These are phyloP conservation scores for Mythimna albipuncta DNA, from an alignment of 2,888 invertebrate species.

Conservation along the genomic window DNA sequence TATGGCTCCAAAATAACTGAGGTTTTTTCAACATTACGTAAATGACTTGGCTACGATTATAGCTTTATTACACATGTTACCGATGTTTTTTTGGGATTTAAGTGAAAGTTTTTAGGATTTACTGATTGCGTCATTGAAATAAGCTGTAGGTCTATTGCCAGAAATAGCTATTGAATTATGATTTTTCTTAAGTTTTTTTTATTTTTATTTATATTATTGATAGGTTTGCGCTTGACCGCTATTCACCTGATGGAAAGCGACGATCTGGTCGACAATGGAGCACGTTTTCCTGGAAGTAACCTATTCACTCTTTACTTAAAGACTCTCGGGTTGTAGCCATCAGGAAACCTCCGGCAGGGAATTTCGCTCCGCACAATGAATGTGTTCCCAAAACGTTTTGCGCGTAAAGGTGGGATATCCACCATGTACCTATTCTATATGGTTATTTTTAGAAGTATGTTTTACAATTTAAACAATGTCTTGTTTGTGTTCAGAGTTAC, in stretches of 20 bases:
- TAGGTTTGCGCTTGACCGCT: too few relatives aligned
- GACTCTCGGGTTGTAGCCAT: too few relatives aligned
- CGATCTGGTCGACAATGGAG: too few relatives aligned
- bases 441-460: neutral
- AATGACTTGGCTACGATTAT: conserved; percentile 59
- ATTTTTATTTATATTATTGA: too few relatives aligned
- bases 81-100: conserved; percentile 15
- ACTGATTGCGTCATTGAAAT: neutral
- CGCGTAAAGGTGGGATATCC: too few relatives aligned
- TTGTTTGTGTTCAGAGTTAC: neutral
- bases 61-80: conserved; percentile 60
- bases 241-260: too few relatives aligned
- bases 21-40: conserved; percentile 59
- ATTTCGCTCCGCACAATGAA: too few relatives aligned
- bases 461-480: neutral
- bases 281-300: too few relatives aligned
- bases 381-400: too few relatives aligned
- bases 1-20: conserved; percentile 60
- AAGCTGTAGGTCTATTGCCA: neutral
- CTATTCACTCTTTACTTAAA: too few relatives aligned
- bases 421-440: too few relatives aligned
- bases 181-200: neutral
- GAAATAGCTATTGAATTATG: neutral
- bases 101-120: conserved; percentile 31
- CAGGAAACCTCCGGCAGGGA: too few relatives aligned